Base-by-base conservation (phyloP, 2,113 vertebrate species). In the Lampris megalopsis region DNA sequence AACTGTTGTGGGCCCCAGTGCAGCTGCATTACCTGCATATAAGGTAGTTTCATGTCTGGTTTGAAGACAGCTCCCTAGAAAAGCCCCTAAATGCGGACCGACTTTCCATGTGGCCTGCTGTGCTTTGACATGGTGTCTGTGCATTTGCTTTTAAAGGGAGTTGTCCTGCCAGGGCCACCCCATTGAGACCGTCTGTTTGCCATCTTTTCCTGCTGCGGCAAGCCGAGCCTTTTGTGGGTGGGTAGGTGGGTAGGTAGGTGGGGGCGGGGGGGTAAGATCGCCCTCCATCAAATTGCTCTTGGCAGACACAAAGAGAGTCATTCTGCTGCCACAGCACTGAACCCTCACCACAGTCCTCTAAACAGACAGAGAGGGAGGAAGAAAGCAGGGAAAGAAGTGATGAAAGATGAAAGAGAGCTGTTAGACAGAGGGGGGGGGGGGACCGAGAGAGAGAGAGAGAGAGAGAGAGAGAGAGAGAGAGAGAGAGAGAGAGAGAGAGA, bases 231-330 rank as follows among this genome's bases (percentile, higher is more conserved):
- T 3, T 24, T 24, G 24, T 24, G 24, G 24, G 24, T 24, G 24
- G 50, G n/a, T 9, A 53, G 50, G n/a, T 9, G n/a, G 50, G n/a
- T 9, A 53, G 50, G n/a, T 11, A 43, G 56, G 13, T 6, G 40
- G 59, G 10, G 38, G 7, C 3, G 5, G 6, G 54, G 48, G 43
- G 88, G 85, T 85, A 78, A 82, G 66, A 87, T 88, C 88, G 77
- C 66, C 79, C 9, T 60, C 66, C 73, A 74, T 82, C 75, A 73
- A 75, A 69, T 71, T 24, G 68, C 80, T 88, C 81, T 83, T 74
- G 73, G 77, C 64, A 80, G 83, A 84, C 73, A 89, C 83, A 83
- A 88, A 88, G 63, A 60, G 52, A 54, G 50, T 63, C 52, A 79
- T 66, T 79, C 72, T 63, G 7, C 60, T 70, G 72, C 48, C 47